phyloP scores from a whole-genome alignment of 1,140 invertebrate species.

The Plodia interpunctella region DNA sequence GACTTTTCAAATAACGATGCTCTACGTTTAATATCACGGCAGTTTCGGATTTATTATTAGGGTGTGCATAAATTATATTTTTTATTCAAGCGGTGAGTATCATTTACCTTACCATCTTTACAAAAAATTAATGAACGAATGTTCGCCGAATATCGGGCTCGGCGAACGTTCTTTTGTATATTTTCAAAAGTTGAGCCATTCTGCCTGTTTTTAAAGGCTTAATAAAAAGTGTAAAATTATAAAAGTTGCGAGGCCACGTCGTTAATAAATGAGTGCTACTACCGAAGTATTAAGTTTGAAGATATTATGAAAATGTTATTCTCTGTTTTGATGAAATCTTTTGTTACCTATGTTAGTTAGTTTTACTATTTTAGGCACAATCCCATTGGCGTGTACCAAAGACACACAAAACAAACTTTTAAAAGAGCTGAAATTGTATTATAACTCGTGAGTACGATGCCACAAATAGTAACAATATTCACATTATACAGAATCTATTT shows the following conservation, averaged over 20 bases:
- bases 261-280: no score
- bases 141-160: background rate
- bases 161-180: background rate
- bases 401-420: no score
- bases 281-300: no score
- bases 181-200: slow-evolving; percentile 1
- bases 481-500: no score
- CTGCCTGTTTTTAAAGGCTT: background rate
- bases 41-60: slow-evolving; percentile 7
- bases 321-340: no score
- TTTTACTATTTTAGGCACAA: no score
- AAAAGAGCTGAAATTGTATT: no score
- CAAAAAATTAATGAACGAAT: slow-evolving; percentile 9
- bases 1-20: slow-evolving; percentile 16
- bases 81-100: slow-evolving; percentile 1
- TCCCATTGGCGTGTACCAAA: no score
- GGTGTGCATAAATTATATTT: slow-evolving; percentile 7
- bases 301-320: no score
- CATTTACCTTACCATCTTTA: slow-evolving; percentile 8
- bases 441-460: no score
- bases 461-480: no score
- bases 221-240: background rate
- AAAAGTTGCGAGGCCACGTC: background rate
- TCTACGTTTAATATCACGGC: background rate
- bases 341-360: no score